A percentile compares a stretch with the other conserved stretches of the same genome.
These are phyloP conservation scores for Gobio occitaniae DNA, from an alignment of 2,797 vertebrate genomes.

Conservation along the genomic window DNA sequence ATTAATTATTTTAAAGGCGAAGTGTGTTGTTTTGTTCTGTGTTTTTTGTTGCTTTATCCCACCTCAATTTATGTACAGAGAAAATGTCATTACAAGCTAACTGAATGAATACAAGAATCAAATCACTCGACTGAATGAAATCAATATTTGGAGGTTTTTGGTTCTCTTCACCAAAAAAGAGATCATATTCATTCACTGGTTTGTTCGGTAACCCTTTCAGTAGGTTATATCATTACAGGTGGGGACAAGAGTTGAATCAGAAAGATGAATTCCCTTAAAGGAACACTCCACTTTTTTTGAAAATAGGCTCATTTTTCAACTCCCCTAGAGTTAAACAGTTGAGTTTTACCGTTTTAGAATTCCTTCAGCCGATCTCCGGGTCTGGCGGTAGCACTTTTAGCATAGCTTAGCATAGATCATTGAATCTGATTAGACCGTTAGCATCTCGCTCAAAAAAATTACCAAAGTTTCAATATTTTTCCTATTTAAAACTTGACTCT, in stretches of 20 bases:
- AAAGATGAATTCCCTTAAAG: not conserved
- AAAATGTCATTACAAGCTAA: not conserved
- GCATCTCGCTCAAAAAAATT: too few species aligned
- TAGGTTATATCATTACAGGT: not conserved
- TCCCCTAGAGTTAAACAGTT: too few species aligned
- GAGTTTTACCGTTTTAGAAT: too few species aligned
- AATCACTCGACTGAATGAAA: not conserved
- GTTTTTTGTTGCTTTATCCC: not conserved
- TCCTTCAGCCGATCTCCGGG: too few species aligned
- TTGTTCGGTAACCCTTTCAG: not conserved
- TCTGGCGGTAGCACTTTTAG: too few species aligned
- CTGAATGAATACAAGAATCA: not conserved
- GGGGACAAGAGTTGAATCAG: not conserved
- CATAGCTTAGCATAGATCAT: too few species aligned
- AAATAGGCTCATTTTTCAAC: too few species aligned
- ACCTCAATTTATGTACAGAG: not conserved
- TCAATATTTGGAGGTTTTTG: not conserved
- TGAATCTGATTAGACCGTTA: too few species aligned
- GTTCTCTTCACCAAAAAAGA: not conserved
- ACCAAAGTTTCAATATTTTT: too few species aligned
- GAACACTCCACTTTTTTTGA: too few species aligned
- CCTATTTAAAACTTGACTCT: too few species aligned
- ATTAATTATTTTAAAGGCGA: not conserved
- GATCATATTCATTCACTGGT: not conserved
- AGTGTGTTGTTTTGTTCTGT: rapidly evolving